A percentile compares a stretch with the other conserved stretches of the same genome.
These are phyloP conservation scores for Cotesia glomerata DNA, from an alignment of 1,140 invertebrate species.

Conservation along the genomic window DNA sequence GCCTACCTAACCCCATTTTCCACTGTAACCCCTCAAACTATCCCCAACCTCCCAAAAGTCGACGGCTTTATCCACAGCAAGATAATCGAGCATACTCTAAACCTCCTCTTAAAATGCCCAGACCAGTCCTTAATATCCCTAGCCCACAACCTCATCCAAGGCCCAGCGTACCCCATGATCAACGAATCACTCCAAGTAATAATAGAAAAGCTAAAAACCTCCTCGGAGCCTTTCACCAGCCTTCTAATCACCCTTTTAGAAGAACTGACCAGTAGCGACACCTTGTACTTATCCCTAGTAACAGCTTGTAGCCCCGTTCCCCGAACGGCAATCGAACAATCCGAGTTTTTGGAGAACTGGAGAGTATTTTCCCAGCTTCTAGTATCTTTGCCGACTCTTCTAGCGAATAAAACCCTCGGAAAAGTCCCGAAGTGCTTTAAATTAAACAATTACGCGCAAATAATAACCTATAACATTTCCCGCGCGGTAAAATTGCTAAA, in stretches of 20 bases:
- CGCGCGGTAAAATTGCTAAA: conserved; percentile 67
- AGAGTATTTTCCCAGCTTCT: conserved; percentile 68
- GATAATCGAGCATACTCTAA: conserved; percentile 58
- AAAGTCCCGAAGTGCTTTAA: conserved; percentile 67
- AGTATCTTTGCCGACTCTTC: conserved; percentile 69
- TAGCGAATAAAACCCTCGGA: conserved; percentile 70
- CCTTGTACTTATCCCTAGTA: conserved; percentile 63
- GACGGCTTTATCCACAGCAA: conserved; percentile 55
- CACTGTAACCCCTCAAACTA: no score
- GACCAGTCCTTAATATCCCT: conserved; percentile 50
- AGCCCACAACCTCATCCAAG: conserved; percentile 62
- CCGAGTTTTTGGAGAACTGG: conserved; percentile 57
- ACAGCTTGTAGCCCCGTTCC: conserved; percentile 42
- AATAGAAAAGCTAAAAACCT: conserved; percentile 59
- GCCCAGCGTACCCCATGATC: conserved; percentile 58
- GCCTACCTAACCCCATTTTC: no score
- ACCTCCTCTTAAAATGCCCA: conserved; percentile 57
- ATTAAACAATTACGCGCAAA: conserved; percentile 65
- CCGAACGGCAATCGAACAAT: conserved; percentile 32
- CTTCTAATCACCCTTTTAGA: conserved; percentile 41
- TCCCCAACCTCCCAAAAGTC: conserved; percentile 36
- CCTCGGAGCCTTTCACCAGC: conserved; percentile 35
- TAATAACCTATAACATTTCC: conserved; percentile 68
- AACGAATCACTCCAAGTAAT: conserved; percentile 62
- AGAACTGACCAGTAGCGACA: conserved; percentile 66